Conservation (phyloP, 1,140 invertebrate species). For the Thrips palmi region DNA sequence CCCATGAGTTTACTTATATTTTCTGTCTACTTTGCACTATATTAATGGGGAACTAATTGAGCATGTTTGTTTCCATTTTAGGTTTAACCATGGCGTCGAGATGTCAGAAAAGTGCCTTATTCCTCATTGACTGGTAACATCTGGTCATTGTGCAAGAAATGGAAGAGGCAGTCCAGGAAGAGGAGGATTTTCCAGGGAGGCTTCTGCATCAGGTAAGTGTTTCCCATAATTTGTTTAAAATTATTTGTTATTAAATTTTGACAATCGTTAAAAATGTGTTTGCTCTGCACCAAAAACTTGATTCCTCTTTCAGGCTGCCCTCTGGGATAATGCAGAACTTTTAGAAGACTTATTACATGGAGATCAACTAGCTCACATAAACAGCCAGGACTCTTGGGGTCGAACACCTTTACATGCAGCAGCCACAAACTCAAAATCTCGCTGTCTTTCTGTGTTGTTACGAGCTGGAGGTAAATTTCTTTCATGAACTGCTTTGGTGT, state of each 20-base stretch:
- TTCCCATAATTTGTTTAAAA: background rate
- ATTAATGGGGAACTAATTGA: too few relatives aligned
- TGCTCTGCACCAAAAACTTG: conserved; percentile 1
- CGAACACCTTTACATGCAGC: conserved; percentile 70
- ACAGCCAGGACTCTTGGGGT: conserved; percentile 58
- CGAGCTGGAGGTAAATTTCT: conserved; percentile 37
- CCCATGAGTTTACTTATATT: too few relatives aligned
- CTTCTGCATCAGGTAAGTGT: conserved; percentile 48
- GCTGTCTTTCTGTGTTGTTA: conserved; percentile 54
- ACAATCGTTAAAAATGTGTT: conserved; percentile 5
- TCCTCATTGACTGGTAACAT: too few relatives aligned
- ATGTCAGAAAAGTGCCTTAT: too few relatives aligned
- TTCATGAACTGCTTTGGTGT: too few relatives aligned
- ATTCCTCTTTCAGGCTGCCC: conserved; percentile 40
- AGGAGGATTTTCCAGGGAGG: conserved; percentile 62
- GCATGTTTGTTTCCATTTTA: too few relatives aligned
- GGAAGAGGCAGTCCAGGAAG: conserved; percentile 18
- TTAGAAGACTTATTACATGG: conserved; percentile 63
- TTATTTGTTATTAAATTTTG: conserved; percentile 5
- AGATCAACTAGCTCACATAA: conserved; percentile 45
- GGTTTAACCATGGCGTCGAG: too few relatives aligned
- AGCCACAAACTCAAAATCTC: conserved; percentile 67
- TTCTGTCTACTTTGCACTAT: too few relatives aligned
- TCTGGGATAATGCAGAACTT: conserved; percentile 82
- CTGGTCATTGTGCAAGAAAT: too few relatives aligned